Percentiles rank a stretch among this genome's conserved stretches.
These are phyloP conservation scores for Etheostoma perlongum DNA, from an alignment of 2,797 vertebrate species.

Conservation along the genomic window DNA sequence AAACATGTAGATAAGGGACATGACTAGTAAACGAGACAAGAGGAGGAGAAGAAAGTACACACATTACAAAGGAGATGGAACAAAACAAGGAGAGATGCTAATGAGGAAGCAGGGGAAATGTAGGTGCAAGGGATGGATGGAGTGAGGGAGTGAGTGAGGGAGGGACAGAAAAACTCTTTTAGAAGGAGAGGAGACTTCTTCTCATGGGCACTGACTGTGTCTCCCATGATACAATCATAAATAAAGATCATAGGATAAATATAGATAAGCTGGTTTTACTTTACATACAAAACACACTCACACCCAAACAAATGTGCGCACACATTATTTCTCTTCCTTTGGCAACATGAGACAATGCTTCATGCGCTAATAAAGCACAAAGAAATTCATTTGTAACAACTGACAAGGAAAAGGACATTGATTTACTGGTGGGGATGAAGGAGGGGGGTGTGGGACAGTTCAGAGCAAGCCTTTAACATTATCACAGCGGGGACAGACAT, in stretches of 20 bases:
- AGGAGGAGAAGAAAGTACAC: conserved; percentile 30
- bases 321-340: conserved; percentile 19
- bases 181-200: conserved; percentile 6
- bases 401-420: conserved; percentile 21
- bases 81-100: conserved; percentile 31
- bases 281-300: conserved; percentile 28
- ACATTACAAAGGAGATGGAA: conserved; percentile 25
- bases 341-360: conserved; percentile 28
- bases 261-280: conserved; percentile 26
- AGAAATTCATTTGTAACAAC: conserved; percentile 28
- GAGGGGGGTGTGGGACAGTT: conserved; percentile 35
- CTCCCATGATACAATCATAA: conserved; percentile 40
- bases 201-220: conserved; percentile 9
- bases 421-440: conserved; percentile 34
- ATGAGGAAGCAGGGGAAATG: conserved; percentile 19
- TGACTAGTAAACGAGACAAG: conserved; percentile 27
- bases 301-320: conserved; percentile 8
- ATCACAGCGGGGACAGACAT: conserved; percentile 66
- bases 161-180: neutral
- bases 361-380: conserved; percentile 27
- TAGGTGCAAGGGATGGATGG: conserved; percentile 3
- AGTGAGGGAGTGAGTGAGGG: neutral
- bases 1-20: conserved; percentile 20
- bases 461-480: conserved; percentile 64
- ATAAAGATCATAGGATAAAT: conserved; percentile 48